Conservation (phyloP, 1,140 invertebrate genomes). For the Brachionus paranguensis region DNA sequence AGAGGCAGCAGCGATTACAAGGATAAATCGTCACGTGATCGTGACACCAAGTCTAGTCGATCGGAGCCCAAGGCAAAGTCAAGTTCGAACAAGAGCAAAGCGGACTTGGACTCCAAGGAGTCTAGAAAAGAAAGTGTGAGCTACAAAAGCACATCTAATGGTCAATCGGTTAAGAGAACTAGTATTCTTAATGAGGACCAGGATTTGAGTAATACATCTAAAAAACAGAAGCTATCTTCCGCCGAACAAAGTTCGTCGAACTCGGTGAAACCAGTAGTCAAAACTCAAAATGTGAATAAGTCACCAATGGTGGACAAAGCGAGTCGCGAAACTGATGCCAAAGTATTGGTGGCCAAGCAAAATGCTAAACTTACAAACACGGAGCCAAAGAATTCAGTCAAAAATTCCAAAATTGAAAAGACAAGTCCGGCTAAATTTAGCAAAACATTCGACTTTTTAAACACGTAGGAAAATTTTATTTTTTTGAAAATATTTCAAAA, state of each 20-base stretch:
- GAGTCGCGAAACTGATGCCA: not conserved
- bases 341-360: not conserved
- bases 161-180: constrained; percentile 20
- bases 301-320: not conserved
- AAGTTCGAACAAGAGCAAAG: not conserved
- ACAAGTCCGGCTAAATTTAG: not conserved
- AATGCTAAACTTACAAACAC: not conserved
- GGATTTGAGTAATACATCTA: constrained; percentile 18
- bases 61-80: not conserved
- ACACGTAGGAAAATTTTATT: not conserved
- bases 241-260: not conserved
- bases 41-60: not conserved
- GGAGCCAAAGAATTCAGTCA: not conserved
- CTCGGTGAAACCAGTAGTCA: not conserved
- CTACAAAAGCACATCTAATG: constrained; percentile 30
- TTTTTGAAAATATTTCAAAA: not conserved
- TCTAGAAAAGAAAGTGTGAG: not conserved
- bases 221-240: constrained; percentile 15
- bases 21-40: constrained; percentile 20
- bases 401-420: constrained; percentile 1
- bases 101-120: not conserved
- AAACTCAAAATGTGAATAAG: constrained; percentile 15
- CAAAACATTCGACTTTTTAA: constrained; percentile 21
- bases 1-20: constrained; percentile 2
- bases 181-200: constrained; percentile 13